Conservation (phyloP, 2,888 invertebrate genomes). For the Adineta ricciae region DNA sequence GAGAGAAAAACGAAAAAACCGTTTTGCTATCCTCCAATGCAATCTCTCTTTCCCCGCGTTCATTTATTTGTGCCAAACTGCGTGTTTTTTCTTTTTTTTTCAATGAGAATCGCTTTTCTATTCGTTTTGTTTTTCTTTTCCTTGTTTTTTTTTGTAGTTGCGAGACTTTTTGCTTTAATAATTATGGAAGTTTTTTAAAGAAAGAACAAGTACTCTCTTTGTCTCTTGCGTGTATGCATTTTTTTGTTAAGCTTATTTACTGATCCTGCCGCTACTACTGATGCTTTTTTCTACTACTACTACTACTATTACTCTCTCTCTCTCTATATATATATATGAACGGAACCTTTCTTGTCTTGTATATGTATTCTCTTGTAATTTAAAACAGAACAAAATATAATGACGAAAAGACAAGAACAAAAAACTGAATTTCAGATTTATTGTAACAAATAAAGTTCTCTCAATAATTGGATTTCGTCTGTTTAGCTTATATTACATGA, state of each 20-base stretch:
- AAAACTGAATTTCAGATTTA: not conserved
- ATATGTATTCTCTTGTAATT: too few species aligned
- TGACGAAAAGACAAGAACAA: not conserved
- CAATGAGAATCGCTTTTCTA: slow-evolving; percentile 4
- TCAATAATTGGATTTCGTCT: not conserved
- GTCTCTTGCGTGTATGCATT: slow-evolving; percentile 8
- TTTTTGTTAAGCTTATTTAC: slow-evolving; percentile 14
- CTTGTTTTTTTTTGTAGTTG: not conserved
- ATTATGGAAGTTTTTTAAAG: not conserved
- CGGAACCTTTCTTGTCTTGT: not conserved
- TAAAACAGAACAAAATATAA: not conserved
- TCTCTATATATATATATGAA: not conserved
- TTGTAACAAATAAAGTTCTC: not conserved
- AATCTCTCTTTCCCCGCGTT: not conserved
- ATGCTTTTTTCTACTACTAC: not conserved
- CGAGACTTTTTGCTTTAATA: not conserved
- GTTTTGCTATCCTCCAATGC: not conserved
- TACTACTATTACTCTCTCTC: too few species aligned
- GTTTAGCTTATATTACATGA: not conserved
- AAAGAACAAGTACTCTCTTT: slow-evolving; percentile 9
- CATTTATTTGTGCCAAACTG: not conserved
- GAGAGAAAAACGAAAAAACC: not conserved
- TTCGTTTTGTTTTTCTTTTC: not conserved
- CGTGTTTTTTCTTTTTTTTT: not conserved
- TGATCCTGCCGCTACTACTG: not conserved